Conservation (phyloP, 2,797 vertebrate genomes). For the Hydrophis major region DNA sequence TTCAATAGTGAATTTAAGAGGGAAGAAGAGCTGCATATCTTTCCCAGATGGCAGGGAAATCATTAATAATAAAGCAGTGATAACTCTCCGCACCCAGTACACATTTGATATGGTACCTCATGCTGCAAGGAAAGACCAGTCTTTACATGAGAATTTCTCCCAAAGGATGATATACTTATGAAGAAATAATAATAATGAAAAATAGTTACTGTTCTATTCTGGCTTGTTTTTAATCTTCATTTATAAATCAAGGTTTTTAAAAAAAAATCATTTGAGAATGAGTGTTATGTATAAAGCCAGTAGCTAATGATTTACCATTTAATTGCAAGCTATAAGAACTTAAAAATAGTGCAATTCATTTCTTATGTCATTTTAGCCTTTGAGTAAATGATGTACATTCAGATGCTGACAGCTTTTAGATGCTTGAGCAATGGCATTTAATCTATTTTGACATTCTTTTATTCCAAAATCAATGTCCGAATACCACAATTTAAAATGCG, state of each 20-base stretch:
- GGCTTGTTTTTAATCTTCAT: constrained; percentile 39
- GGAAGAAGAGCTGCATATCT: constrained; percentile 47
- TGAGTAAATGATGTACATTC: constrained; percentile 43
- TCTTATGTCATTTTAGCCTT: constrained; percentile 54
- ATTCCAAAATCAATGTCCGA: constrained; percentile 49
- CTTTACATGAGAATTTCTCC: not conserved
- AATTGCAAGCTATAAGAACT: constrained; percentile 58
- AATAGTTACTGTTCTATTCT: constrained; percentile 24
- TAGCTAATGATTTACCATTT: constrained; percentile 59
- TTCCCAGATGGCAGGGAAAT: constrained; percentile 55
- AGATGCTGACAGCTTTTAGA: constrained; percentile 42
- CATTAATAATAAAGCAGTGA: constrained; percentile 39
- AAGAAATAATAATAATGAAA: not conserved
- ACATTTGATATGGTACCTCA: not conserved
- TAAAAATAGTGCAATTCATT: constrained; percentile 60
- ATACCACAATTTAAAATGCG: constrained; percentile 49
- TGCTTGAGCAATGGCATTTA: constrained; percentile 48
- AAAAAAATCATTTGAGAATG: constrained; percentile 46
- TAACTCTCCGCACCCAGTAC: constrained; percentile 38
- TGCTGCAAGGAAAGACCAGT: constrained; percentile 37
- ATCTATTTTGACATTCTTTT: constrained; percentile 55
- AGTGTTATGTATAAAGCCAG: constrained; percentile 51
- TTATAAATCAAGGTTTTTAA: constrained; percentile 19
- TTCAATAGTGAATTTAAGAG: not conserved
- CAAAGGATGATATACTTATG: constrained; percentile 18